Evolutionary conservation across 2,113 vertebrate genomes (phyloP), one percentile per base, ranked within the genome.

Genomic region (Hemiprocne comata): DNA sequence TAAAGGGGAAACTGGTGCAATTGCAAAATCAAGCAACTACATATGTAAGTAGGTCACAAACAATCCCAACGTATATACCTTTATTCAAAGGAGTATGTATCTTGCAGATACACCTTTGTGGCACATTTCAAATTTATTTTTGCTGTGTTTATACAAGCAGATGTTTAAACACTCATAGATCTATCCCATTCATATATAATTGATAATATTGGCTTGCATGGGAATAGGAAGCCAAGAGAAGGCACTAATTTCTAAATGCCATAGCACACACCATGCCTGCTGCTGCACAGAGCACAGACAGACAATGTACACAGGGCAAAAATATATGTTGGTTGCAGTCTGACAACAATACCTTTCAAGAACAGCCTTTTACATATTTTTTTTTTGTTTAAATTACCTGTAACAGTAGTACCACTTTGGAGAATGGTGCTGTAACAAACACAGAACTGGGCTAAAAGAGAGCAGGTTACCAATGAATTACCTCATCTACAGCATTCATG

Each of bases 381-480:
- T n/a, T n/a, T 92, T 77, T 29, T 38, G 89, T 81, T 97, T 65
- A 91, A 94, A 85, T 93, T 85, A 82, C 33, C 53, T 69, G 29
- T 93, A 67, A 84, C 51, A 69, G 13, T 67, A 94, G 11, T 29
- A 78, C 15, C 24, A 19, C 33, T 90, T 55, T 51, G 53, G 42
- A 94, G 86, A 95, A 50, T 8, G 21, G 55, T 84, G 44, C 58
- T 94, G 89, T 80, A 90, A 34, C 46, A 69, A 69, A 31, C 38
- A 92, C 6, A 67, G 40, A 75, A 48, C 25, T 18, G n/a, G 24
- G n/a, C 17, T 90, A 73, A 61, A 70, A 90, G n/a, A 51, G 40
- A 58, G 14, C 8, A 83, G 50, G 29, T 50, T 77, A 21, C 16
- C 15, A 4, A 64, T 42, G 18, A 73, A 24, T 75, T 61, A 69